Percentiles rank a stretch among this genome's conserved stretches.
Evolutionary conservation across 2,888 invertebrate species (phyloP).

Genomic region (Nymphalis c-album): DNA sequence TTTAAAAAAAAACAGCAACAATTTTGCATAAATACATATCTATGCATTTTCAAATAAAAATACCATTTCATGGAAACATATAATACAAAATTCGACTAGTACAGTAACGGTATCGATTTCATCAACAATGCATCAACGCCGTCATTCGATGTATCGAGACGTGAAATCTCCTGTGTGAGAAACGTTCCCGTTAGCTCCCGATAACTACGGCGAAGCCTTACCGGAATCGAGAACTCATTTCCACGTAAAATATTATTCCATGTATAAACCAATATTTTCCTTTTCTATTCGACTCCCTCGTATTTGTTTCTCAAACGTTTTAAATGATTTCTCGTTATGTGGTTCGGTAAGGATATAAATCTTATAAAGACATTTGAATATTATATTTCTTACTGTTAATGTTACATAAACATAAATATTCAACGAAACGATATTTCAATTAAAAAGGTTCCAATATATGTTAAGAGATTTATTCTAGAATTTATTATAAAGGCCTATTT

Average conservation of each 20-base stretch:
- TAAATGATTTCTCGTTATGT: conserved; percentile 37
- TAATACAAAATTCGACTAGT: conserved; percentile 40
- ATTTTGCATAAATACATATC: no score
- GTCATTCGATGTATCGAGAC: conserved; percentile 50
- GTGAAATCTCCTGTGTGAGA: conserved; percentile 51
- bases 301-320: conserved; percentile 36
- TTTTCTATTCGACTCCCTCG: conserved; percentile 40
- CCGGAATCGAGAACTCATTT: conserved; percentile 47
- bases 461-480: neutral
- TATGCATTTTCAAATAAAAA: no score
- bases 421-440: conserved; percentile 1
- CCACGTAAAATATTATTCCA: conserved; percentile 48
- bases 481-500: no score
- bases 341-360: conserved; percentile 17
- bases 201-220: conserved; percentile 50
- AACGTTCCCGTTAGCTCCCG: conserved; percentile 40
- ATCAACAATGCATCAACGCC: conserved; percentile 38
- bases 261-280: conserved; percentile 44
- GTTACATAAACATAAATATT: neutral
- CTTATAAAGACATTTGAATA: neutral
- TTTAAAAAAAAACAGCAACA: neutral
- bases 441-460: neutral
- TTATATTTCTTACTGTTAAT: neutral
- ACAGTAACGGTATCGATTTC: conserved; percentile 42
- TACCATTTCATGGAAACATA: neutral